Evolutionary conservation across 53 echinoderm and acorn worm species (phyloP), one percentile per base, ranked within the genome.

Genomic region (Crossaster papposus): DNA sequence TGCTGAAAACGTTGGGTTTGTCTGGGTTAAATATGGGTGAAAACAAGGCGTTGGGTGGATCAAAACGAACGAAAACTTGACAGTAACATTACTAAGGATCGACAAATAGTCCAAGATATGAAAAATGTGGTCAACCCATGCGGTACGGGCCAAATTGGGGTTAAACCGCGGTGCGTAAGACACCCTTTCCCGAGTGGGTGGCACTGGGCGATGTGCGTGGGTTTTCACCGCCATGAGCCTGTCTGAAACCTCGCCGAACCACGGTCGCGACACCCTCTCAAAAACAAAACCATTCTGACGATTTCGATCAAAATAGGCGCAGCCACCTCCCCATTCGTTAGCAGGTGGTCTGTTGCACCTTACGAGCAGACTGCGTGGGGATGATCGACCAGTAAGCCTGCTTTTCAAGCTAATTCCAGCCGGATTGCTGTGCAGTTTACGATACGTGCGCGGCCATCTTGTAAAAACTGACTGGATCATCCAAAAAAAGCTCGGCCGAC

Each of bases 401-500:
- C 30, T 72, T 70, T 70, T 72, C 50, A 71, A 11, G 84, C 51
- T 34, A 84, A 84, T 72, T 84, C 84, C 30, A 72, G 65, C 13
- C 84, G 30, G 84, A 84, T 84, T 71, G 71, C 68, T 37, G 9
- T 65, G 23, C 65, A 36, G 52, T 65, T 36, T 65, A 65, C 64
- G 84, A 50, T 38, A 52, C 72, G 72, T 71, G 72, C 29, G 70
- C 84, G 84, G 84, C 84, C 84, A 84, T 84, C 72, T 84, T 84
- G 84, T 84, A 26, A 14, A 71, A 50, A 36, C 30, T 44, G 28
- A 58, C 70, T 72, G 38, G 28, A 38, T 72, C 71, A 20, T 28
- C 71, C 44, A 36, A 50, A 14, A 72, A 84, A 71, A 23, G 18
- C 72, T 53, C 84, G 70, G 72, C 84, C 84, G 72, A 84, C 84